Percentiles rank a stretch among this genome's conserved stretches.
Evolutionary conservation across 2,888 invertebrate species (phyloP).

Genomic region (Helicoverpa assulta): DNA sequence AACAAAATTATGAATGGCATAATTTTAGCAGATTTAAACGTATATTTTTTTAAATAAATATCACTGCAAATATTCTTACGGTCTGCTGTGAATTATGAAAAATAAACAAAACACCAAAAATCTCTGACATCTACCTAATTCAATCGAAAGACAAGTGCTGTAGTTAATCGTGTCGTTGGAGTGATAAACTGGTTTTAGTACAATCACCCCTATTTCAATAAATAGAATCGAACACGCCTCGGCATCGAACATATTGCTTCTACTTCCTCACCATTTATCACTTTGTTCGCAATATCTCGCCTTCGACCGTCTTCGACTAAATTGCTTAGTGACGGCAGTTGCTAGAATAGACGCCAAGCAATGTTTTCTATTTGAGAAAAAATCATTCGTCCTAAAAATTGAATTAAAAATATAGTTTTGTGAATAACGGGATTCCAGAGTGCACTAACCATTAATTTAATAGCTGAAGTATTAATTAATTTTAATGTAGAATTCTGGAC

Average conservation of each 20-base stretch:
- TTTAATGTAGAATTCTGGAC: no score
- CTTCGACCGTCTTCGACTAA: conserved; percentile 19
- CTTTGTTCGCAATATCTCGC: conserved; percentile 49
- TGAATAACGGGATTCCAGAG: no score
- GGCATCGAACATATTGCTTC: conserved; percentile 28
- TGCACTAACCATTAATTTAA: no score
- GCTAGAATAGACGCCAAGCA: conserved; percentile 30
- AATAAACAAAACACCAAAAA: background rate
- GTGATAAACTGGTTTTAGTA: conserved; percentile 7
- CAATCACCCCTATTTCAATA: conserved; percentile 11
- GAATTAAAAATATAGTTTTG: no score
- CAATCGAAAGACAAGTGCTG: background rate
- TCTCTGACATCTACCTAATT: background rate
- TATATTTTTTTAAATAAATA: no score
- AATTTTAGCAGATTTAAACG: no score
- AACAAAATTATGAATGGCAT: no score
- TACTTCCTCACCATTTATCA: conserved; percentile 53
- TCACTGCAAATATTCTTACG: background rate
- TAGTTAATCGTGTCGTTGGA: background rate
- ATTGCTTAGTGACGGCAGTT: conserved; percentile 27
- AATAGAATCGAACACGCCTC: conserved; percentile 25
- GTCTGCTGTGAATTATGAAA: background rate
- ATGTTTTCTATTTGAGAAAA: background rate
- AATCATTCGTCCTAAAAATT: no score
- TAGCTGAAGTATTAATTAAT: no score